Conservation (phyloP, 2,797 vertebrate genomes). For the Eurystomus glaucurus region DNA sequence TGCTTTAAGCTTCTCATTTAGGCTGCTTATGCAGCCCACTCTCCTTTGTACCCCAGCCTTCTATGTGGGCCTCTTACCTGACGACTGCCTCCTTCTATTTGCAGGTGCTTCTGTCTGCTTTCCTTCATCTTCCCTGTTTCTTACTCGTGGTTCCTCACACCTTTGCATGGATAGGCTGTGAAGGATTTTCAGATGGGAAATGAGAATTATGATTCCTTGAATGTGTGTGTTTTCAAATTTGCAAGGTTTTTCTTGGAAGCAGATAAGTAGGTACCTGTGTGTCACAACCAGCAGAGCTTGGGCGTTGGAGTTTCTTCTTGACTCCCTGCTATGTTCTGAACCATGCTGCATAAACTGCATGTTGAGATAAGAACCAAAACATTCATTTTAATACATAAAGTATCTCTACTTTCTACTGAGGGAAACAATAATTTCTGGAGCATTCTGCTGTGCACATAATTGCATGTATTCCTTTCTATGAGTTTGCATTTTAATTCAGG, state of each 20-base stretch:
- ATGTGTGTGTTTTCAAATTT: not conserved
- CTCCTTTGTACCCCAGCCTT: not conserved
- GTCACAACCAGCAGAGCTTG: not conserved
- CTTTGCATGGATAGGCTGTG: not conserved
- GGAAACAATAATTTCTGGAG: not conserved
- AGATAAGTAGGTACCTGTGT: not conserved
- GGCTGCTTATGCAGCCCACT: not conserved
- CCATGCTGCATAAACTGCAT: not conserved
- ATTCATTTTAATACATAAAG: not conserved
- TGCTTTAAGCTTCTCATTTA: not conserved
- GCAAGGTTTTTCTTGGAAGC: not conserved
- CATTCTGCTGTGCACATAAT: not conserved
- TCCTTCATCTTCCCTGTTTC: not conserved
- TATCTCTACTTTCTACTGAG: not conserved
- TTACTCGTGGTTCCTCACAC: not conserved
- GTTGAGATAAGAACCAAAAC: not conserved
- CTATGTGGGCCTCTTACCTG: not conserved
- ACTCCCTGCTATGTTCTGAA: not conserved
- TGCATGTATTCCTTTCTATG: fast-evolving
- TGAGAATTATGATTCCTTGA: not conserved
- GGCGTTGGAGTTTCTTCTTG: not conserved
- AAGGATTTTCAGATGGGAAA: not conserved
- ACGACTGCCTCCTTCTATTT: not conserved
- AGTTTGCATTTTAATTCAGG: not conserved
- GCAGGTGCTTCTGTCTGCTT: not conserved